Conservation (phyloP, 2,797 vertebrate genomes). For the Lepilemur septentrionalis region DNA sequence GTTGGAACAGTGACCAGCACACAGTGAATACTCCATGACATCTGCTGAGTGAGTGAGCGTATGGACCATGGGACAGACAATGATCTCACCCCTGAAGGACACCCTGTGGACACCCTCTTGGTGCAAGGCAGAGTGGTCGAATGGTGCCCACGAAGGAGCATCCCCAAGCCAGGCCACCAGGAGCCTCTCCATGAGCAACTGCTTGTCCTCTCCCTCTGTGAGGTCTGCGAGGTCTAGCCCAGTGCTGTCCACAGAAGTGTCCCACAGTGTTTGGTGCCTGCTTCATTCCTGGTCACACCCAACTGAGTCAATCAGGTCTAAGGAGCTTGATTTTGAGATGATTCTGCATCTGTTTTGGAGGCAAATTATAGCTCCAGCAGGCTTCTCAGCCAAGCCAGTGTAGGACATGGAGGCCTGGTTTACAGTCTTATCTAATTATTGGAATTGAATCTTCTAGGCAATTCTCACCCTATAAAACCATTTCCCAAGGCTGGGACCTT, state of each 20-base stretch:
- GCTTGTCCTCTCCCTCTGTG: background rate
- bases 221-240: background rate
- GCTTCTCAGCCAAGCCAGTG: background rate
- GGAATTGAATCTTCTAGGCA: background rate
- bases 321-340: background rate
- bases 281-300: background rate
- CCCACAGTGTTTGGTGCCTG: too few species aligned
- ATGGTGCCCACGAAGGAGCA: background rate
- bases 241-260: background rate
- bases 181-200: fast-evolving
- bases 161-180: background rate
- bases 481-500: background rate
- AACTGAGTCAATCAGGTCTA: background rate
- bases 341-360: background rate
- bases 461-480: background rate
- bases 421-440: background rate
- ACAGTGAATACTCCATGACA: too few species aligned
- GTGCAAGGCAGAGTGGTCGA: background rate
- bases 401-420: background rate
- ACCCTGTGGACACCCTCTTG: too few species aligned
- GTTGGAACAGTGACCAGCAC: too few species aligned
- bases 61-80: fast-evolving
- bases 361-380: background rate
- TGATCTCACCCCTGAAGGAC: background rate
- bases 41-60: background rate